phyloP scores from a whole-genome alignment of 2,797 vertebrate species.

The Ctenopoma multispine region DNA sequence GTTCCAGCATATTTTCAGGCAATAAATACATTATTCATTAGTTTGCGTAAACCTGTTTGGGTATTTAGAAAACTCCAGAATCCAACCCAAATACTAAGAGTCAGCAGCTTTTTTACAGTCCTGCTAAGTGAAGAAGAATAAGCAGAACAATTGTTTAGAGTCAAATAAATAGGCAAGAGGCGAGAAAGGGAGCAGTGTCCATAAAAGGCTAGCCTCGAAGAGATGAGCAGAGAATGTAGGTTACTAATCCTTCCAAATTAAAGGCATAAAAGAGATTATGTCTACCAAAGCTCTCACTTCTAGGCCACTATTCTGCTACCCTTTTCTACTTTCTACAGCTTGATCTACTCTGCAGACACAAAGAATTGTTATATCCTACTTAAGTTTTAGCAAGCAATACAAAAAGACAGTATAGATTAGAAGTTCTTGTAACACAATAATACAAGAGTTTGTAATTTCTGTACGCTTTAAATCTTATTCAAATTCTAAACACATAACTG shows the following conservation, averaged over 20 bases:
- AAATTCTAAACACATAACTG: conserved; percentile 28
- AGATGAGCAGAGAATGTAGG: conserved; percentile 62
- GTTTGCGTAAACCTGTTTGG: background rate
- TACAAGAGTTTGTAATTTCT: conserved; percentile 35
- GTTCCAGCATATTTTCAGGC: background rate
- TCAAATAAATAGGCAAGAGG: conserved; percentile 11
- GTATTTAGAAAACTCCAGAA: background rate
- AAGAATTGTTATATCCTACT: conserved; percentile 31
- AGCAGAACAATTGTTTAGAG: background rate
- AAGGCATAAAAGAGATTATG: conserved; percentile 70
- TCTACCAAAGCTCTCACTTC: conserved; percentile 57
- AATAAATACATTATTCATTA: background rate
- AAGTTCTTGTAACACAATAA: conserved; percentile 7
- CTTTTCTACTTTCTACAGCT: conserved; percentile 2
- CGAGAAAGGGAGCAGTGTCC: conserved; percentile 36
- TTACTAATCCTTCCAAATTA: conserved; percentile 76
- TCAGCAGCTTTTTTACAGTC: conserved; percentile 6
- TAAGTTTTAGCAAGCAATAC: conserved; percentile 28
- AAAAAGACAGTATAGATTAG: conserved; percentile 24
- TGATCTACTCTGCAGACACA: conserved; percentile 29
- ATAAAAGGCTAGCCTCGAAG: conserved; percentile 59
- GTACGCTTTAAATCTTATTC: conserved; percentile 39
- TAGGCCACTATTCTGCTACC: conserved; percentile 36
- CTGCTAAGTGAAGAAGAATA: background rate
- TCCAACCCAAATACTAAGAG: background rate